Conservation (phyloP, 2,797 vertebrate species). For the Sebastes elongatus region DNA sequence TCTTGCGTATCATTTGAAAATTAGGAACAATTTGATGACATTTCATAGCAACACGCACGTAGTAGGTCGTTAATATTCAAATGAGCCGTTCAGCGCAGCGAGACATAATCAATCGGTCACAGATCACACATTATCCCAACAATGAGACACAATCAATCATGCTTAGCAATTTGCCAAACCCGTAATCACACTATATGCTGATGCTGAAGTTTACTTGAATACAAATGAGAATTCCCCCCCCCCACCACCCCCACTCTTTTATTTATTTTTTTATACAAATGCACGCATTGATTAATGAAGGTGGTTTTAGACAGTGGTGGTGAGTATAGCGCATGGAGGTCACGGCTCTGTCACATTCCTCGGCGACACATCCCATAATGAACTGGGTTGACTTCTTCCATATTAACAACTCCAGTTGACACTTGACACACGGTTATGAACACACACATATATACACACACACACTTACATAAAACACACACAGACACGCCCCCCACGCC, state of each 20-base stretch:
- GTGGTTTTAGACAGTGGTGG: slow-evolving; percentile 23
- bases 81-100: slow-evolving; percentile 39
- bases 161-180: slow-evolving; percentile 62
- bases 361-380: slow-evolving; percentile 45
- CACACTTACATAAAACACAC: neutral
- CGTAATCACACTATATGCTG: slow-evolving; percentile 71
- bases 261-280: neutral
- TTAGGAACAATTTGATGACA: slow-evolving; percentile 34
- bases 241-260: neutral
- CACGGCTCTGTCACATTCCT: slow-evolving; percentile 31
- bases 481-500: slow-evolving; percentile 13
- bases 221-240: slow-evolving; percentile 56
- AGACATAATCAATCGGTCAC: slow-evolving; percentile 66
- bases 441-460: neutral
- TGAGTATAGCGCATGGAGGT: slow-evolving; percentile 8
- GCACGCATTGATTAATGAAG: slow-evolving; percentile 65
- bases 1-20: slow-evolving; percentile 13
- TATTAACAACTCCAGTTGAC: slow-evolving; percentile 24
- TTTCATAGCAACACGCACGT: slow-evolving; percentile 32
- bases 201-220: slow-evolving; percentile 74
- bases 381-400: slow-evolving; percentile 32
- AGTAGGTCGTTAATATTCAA: slow-evolving; percentile 63
- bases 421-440: slow-evolving; percentile 15
- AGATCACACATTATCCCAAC: slow-evolving; percentile 73
- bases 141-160: slow-evolving; percentile 76